Percentiles rank a stretch among this genome's conserved stretches.
Conservation (phyloP, 2,797 vertebrate species). For the Falco peregrinus region DNA sequence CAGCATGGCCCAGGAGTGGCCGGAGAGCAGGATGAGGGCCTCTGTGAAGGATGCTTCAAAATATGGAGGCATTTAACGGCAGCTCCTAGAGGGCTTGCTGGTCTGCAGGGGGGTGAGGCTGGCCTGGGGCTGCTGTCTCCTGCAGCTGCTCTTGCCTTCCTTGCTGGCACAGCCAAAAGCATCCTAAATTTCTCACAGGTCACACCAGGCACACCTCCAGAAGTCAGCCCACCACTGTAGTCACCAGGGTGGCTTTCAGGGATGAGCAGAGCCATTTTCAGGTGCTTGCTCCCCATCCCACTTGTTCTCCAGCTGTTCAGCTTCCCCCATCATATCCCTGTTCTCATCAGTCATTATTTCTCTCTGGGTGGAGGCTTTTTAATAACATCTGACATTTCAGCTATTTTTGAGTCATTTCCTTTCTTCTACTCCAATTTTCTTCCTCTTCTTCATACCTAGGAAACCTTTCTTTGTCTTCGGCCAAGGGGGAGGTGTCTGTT, state of each 20-base stretch:
- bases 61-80: accelerated
- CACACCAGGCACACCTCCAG: no score
- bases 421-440: neutral
- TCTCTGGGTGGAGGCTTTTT: slow-evolving; percentile 13
- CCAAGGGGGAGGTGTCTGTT: slow-evolving; percentile 20
- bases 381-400: slow-evolving; percentile 28
- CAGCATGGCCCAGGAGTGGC: accelerated
- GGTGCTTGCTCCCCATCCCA: accelerated
- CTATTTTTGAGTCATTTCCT: slow-evolving; percentile 12
- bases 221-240: neutral
- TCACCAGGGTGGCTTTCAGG: neutral
- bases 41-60: neutral
- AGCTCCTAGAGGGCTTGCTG: accelerated
- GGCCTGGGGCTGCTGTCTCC: neutral
- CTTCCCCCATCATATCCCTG: neutral
- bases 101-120: neutral
- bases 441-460: neutral
- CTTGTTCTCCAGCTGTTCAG: neutral
- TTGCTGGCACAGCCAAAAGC: accelerated
- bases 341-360: neutral
- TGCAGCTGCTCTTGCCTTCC: neutral
- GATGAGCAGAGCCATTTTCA: accelerated
- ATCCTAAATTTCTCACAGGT: neutral
- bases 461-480: slow-evolving; percentile 24
- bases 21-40: neutral